Base-by-base conservation (phyloP, 2,888 invertebrate genomes). In the Sphaeridia pumilis region DNA sequence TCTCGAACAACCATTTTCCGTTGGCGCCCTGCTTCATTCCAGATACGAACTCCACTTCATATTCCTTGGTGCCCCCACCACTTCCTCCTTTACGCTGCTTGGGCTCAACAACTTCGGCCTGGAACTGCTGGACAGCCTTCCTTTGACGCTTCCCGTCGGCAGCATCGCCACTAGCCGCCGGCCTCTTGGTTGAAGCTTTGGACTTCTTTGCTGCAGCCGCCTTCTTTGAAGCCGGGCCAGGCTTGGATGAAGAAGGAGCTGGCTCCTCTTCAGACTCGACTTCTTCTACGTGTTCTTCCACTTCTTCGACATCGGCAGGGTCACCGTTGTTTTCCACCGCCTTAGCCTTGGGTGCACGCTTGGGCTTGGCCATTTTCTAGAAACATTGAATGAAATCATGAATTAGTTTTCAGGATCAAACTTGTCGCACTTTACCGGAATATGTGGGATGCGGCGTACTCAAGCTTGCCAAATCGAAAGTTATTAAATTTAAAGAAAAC, bases 1-100 rank as follows among this genome's bases (percentile, higher is more conserved):
- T 31, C 4, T 34, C n/a, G 25, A 44, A 50, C 22, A 21, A 26
- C 2, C n/a, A 31, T 2, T 25, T 20, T 14, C n/a, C n/a, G 4
- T 31, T 28, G n/a, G n/a, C n/a, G n/a, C n/a, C n/a, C 7, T 44
- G 14, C 2, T 24, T 17, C 44, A 24, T 43, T 7, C 50, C 50
- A n/a, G 44, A 45, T 2, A 50, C 34, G 21, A 34, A 43, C 26
- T 50, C 44, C 5, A 50, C 50, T n/a, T 20, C 22, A 21, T 28
- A 50, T 26, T 50, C 35, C n/a, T 28, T 34, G 2, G 12, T 24
- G 3, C 10, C 14, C 5, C 17, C 20, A 17, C 7, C 44, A 2
- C 17, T n/a, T 12, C 22, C 10, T 5, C 22, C 35, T 24, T 44
- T 44, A 2, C 24, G 2, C 17, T 2, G 4, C 49, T 2, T 5